These are phyloP conservation scores for Aurelia sp. DNA, from an alignment of 30 jellyfish, hydroid and myxozoan genomes.

Conservation along the genomic window DNA sequence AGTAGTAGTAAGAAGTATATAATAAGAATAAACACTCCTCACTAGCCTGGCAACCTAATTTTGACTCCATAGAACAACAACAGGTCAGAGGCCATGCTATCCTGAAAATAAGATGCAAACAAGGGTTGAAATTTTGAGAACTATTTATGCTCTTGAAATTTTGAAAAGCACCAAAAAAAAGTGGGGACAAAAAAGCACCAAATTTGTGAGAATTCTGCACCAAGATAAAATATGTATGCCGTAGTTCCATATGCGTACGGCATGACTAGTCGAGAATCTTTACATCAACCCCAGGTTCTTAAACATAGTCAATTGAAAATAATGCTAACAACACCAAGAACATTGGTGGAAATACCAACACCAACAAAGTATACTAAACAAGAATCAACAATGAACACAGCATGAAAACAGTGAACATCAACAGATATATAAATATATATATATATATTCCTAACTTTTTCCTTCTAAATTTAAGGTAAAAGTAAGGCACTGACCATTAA, in stretches of 20 bases:
- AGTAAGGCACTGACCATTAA: neutral
- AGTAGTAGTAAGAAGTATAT: constrained; percentile 65
- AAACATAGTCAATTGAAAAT: too few relatives aligned
- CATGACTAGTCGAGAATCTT: too few relatives aligned
- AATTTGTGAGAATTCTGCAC: neutral
- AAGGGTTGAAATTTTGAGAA: constrained; percentile 21
- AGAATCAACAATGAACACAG: too few relatives aligned
- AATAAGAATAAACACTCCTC: constrained; percentile 64
- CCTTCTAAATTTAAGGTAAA: neutral
- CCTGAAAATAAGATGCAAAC: constrained; percentile 79
- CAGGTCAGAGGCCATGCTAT: constrained; percentile 75
- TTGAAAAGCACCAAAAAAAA: constrained; percentile 36
- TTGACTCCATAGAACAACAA: constrained; percentile 64
- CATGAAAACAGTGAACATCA: too few relatives aligned
- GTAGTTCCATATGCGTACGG: too few relatives aligned
- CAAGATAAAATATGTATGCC: too few relatives aligned
- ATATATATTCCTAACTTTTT: too few relatives aligned
- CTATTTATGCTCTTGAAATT: constrained; percentile 21
- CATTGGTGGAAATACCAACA: too few relatives aligned
- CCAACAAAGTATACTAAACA: too few relatives aligned
- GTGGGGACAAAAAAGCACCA: constrained; percentile 8
- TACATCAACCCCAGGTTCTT: too few relatives aligned
- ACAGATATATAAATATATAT: too few relatives aligned
- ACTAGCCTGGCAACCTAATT: constrained; percentile 83
- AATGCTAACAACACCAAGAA: too few relatives aligned